Conservation (phyloP, 2,888 invertebrate genomes). For the Caenorhabditis becei region DNA sequence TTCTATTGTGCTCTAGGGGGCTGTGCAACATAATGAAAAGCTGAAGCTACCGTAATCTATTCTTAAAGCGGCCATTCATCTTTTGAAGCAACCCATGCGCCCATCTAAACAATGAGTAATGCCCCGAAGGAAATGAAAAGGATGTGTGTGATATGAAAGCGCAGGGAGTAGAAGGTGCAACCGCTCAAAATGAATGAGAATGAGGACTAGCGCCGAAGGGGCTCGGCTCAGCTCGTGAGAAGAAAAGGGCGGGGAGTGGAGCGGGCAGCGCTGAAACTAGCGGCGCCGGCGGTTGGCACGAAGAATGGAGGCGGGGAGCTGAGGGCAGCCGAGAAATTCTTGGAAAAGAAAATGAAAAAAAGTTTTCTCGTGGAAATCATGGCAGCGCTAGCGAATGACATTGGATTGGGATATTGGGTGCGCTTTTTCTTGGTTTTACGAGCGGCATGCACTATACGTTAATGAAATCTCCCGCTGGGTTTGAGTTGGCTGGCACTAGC, state of each 20-base stretch:
- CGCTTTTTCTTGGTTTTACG: not conserved
- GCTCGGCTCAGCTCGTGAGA: not conserved
- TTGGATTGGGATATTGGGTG: not conserved
- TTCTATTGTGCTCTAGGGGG: not conserved
- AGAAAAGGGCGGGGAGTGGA: not conserved
- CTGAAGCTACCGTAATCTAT: slow-evolving; percentile 14
- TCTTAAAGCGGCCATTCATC: not conserved
- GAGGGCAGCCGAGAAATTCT: not conserved
- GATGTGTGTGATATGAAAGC: not conserved
- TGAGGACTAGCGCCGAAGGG: not conserved
- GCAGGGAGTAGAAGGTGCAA: slow-evolving; percentile 11
- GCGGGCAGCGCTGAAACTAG: slow-evolving; percentile 1
- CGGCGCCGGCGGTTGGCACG: not conserved
- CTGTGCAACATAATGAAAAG: not conserved
- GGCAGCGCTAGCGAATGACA: no score
- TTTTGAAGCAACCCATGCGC: not conserved
- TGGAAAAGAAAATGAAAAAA: not conserved
- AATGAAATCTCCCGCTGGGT: not conserved
- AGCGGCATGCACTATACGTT: not conserved
- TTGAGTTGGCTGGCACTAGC: no score
- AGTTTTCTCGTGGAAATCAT: slow-evolving; percentile 6
- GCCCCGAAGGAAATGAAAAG: not conserved
- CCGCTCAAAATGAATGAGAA: not conserved
- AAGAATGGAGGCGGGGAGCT: not conserved
- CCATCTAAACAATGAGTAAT: slow-evolving; percentile 1